phyloP scores from a whole-genome alignment of 92 coral and sea anemone genomes.

The Umimayanthus kanabou region DNA sequence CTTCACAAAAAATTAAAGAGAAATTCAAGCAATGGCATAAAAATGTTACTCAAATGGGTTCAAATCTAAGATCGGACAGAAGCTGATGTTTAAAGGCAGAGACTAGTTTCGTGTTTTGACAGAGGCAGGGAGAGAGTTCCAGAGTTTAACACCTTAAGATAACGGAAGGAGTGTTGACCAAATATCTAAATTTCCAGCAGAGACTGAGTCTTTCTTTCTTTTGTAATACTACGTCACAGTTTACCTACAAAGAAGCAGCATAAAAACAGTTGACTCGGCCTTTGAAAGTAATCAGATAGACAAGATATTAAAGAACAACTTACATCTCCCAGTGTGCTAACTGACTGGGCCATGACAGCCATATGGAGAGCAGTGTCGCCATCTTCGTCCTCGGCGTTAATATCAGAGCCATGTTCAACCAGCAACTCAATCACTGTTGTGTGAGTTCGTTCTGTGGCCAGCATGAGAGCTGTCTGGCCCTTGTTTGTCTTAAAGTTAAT shows the following conservation, averaged over 20 bases:
- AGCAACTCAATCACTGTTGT: conserved; percentile 63
- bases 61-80: neutral
- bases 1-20: neutral
- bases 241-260: neutral
- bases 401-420: conserved; percentile 60
- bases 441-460: conserved; percentile 59
- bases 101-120: neutral
- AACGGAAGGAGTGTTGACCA: neutral
- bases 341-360: conserved; percentile 67
- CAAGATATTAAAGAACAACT: neutral
- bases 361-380: conserved; percentile 84
- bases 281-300: neutral
- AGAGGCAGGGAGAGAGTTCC: neutral
- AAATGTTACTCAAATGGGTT: too few relatives aligned
- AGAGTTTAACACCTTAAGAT: neutral
- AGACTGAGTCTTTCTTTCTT: neutral
- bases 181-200: neutral
- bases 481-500: conserved; percentile 58
- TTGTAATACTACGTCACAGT: neutral
- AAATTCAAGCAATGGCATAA: neutral
- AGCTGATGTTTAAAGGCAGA: neutral
- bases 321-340: conserved; percentile 59
- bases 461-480: conserved; percentile 68
- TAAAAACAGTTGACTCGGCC: neutral
- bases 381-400: conserved; percentile 68